phyloP scores from a whole-genome alignment of 2,888 invertebrate species.

The Lacanobia wlatinum region DNA sequence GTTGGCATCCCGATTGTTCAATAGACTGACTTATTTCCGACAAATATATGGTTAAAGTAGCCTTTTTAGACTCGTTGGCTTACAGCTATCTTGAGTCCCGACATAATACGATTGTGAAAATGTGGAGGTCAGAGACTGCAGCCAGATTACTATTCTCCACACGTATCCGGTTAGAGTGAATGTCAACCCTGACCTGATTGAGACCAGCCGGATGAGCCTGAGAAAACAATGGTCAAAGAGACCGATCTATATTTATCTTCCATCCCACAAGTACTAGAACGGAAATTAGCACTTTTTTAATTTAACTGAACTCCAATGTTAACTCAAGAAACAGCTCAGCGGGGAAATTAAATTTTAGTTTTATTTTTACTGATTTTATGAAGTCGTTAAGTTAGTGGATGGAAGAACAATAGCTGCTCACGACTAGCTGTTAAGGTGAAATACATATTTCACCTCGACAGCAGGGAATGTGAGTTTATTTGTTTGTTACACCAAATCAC shows the following conservation, averaged over 20 bases:
- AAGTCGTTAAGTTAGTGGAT: conserved; percentile 21
- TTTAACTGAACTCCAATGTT: conserved; percentile 24
- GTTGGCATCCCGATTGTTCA: too few species aligned
- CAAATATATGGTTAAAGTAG: too few species aligned
- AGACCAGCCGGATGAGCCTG: background rate
- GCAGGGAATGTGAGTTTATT: too few species aligned
- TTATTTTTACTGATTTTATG: conserved; percentile 21
- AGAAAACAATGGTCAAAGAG: conserved; percentile 5
- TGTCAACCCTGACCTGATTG: conserved; percentile 12
- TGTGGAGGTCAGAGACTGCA: conserved; percentile 3
- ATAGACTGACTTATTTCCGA: too few species aligned
- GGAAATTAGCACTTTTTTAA: conserved; percentile 31
- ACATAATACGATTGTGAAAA: background rate
- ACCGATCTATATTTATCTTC: conserved; percentile 21
- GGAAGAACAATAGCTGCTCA: conserved; percentile 9
- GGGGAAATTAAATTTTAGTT: conserved; percentile 31
- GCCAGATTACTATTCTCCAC: conserved; percentile 8
- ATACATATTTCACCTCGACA: too few species aligned
- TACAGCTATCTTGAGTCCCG: background rate
- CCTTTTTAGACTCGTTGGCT: background rate
- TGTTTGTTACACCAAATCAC: too few species aligned
- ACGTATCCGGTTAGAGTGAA: conserved; percentile 4
- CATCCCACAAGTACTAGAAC: background rate
- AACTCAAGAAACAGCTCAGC: conserved; percentile 11
- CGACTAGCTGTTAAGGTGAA: background rate